phyloP scores from a whole-genome alignment of 2,797 vertebrate genomes.

The Oreonectes daqikongensis region DNA sequence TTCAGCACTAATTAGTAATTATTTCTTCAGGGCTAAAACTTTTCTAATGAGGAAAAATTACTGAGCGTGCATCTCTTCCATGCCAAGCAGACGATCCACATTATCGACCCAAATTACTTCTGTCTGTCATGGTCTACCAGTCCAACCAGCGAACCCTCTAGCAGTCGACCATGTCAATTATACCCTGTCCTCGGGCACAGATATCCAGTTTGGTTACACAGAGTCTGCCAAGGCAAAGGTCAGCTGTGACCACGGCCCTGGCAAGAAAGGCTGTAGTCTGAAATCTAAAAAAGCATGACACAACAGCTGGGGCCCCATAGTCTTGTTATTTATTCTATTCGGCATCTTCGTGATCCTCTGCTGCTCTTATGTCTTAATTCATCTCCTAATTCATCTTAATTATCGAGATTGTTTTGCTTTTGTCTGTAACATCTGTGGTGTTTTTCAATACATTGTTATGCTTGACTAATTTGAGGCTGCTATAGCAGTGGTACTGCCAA shows the following conservation, averaged over 20 bases:
- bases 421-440: conserved; percentile 1
- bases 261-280: conserved; percentile 40
- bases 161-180: conserved; percentile 68
- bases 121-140: conserved; percentile 53
- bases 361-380: background rate
- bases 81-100: conserved; percentile 5
- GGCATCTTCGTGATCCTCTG: conserved; percentile 31
- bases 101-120: conserved; percentile 39
- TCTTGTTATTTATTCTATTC: conserved; percentile 44
- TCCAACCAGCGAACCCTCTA: conserved; percentile 56
- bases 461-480: background rate
- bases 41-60: background rate
- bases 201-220: conserved; percentile 61
- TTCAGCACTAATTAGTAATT: background rate
- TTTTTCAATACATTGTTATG: background rate
- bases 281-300: conserved; percentile 37
- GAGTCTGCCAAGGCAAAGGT: conserved; percentile 69
- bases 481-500: conserved; percentile 1
- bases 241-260: conserved; percentile 59
- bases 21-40: background rate
- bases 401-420: background rate
- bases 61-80: background rate
- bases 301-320: conserved; percentile 47
- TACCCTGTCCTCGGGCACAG: conserved; percentile 64
- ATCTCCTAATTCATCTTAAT: background rate